Evolutionary conservation across 2,113 vertebrate species (phyloP), one percentile per base, ranked within the genome.

Genomic region (Vulpes lagopus): DNA sequence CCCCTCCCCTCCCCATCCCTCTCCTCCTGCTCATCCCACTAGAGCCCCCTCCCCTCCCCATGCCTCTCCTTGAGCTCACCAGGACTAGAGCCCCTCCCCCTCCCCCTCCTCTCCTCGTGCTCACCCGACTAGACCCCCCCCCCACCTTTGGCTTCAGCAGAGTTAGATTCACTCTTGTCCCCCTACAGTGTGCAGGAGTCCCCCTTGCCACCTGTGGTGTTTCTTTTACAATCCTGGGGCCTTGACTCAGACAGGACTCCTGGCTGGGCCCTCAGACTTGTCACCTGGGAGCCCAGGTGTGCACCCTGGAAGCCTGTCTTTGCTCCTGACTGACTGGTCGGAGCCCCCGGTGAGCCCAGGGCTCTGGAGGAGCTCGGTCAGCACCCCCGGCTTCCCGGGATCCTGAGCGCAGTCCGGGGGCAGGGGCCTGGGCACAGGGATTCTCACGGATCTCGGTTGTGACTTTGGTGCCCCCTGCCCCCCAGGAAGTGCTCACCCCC

Each of bases 91-190:
- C 2, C 55, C 10, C 19, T 0, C 0, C 19, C 8, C 53, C 20
- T 3, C n/a, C 19, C 32, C n/a, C 67, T 1, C 0, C 67, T 35
- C 17, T 16, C 32, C 67, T 19, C 8, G 8, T 4, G 17, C 67
- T 10, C 67, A n/a, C 67, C 60, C 22, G 1, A 20, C 57, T 8
- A 30, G 74, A 35, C 49, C 3, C 3, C 57, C 3, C 57, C 22
- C 11, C 22, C 0, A 0, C 11, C 2, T 49, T 19, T 14, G 2
- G 14, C n/a, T 55, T 15, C n/a, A 22, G 38, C 16, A 15, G n/a
- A 55, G 38, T 8, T 3, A 3, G 11, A 43, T 25, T 6, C 43
- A 11, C 30, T 4, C n/a, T 16, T 8, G 2, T 22, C 69, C 9
- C 69, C 69, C 22, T 73, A 38, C 10, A 2, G 20, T 12, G 20